Evolutionary conservation across 2,113 vertebrate species (phyloP).

Genomic region (Gallinago media): DNA sequence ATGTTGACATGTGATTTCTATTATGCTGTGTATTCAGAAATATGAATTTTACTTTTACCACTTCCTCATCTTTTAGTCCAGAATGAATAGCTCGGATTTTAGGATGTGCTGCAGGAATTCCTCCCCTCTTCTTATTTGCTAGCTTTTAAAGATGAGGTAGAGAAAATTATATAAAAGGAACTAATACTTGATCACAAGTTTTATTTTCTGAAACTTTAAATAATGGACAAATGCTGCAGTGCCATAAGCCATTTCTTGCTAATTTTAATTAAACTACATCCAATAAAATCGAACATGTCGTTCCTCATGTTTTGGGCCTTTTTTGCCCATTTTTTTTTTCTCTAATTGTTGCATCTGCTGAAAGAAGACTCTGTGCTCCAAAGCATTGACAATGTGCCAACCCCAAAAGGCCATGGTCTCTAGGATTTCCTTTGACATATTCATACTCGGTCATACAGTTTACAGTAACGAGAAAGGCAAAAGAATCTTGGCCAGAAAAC

Average conservation of each 20-base stretch:
- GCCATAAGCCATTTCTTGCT: background rate
- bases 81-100: background rate
- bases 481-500: background rate
- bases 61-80: background rate
- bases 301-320: background rate
- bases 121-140: background rate
- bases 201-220: background rate
- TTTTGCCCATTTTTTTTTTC: rapidly evolving
- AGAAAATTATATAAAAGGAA: background rate
- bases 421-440: background rate
- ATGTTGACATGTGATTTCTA: background rate
- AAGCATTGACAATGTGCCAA: background rate
- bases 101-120: background rate
- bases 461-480: background rate
- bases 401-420: background rate
- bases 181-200: background rate
- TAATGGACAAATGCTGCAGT: background rate
- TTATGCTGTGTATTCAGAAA: background rate
- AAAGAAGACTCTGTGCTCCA: background rate
- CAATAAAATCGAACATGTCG: background rate
- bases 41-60: background rate
- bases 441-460: background rate
- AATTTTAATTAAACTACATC: background rate
- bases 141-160: background rate
- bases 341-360: background rate